Evolutionary conservation across 2,888 invertebrate genomes (phyloP).

Genomic region (Morinoia aosen): DNA sequence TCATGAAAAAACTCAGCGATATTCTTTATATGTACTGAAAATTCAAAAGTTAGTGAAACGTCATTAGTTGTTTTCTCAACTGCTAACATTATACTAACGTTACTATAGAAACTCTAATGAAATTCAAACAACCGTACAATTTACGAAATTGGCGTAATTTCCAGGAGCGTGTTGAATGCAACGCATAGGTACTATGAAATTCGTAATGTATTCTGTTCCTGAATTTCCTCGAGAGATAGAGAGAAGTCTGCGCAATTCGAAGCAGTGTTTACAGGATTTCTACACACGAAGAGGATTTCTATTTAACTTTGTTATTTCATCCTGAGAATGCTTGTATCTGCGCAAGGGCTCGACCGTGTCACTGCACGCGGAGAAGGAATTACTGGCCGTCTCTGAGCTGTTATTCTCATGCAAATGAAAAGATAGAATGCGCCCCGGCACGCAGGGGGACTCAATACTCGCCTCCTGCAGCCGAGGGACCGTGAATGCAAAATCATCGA

Average conservation of each 20-base stretch:
- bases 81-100: too few relatives aligned
- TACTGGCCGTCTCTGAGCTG: background rate
- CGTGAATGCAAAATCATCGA: background rate
- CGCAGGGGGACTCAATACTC: background rate
- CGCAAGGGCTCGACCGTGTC: background rate
- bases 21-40: too few relatives aligned
- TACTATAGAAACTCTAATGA: too few relatives aligned
- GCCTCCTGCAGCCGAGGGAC: background rate
- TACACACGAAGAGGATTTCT: background rate
- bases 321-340: background rate
- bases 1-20: too few relatives aligned
- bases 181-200: background rate
- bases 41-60: too few relatives aligned
- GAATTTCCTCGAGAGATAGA: background rate
- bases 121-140: too few relatives aligned
- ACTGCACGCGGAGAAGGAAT: background rate
- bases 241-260: background rate
- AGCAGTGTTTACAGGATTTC: background rate
- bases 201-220: background rate
- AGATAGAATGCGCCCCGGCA: background rate
- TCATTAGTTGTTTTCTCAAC: too few relatives aligned
- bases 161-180: background rate
- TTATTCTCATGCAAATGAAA: slow-evolving; percentile 5
- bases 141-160: too few relatives aligned
- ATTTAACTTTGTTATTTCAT: background rate